Evolutionary conservation across 2,113 vertebrate genomes (phyloP).

Genomic region (Apaloderma vittatum): DNA sequence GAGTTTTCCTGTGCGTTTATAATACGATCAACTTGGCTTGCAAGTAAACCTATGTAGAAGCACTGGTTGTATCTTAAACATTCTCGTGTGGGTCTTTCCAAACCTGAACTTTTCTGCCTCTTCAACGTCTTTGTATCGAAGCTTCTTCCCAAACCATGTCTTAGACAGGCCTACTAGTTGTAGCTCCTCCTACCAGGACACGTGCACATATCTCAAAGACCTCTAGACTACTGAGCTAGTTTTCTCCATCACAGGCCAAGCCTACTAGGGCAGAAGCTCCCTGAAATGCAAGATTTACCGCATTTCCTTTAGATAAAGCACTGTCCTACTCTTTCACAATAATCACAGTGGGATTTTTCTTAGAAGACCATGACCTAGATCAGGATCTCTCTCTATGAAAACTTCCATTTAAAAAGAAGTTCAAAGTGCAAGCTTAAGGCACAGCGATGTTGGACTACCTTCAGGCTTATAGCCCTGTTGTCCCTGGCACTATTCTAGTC

Average conservation of each 20-base stretch:
- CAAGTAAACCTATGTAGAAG: background rate
- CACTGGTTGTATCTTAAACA: background rate
- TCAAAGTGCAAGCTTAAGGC: background rate
- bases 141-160: background rate
- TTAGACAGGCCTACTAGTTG: background rate
- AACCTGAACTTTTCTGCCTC: background rate
- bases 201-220: background rate
- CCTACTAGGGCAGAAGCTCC: background rate
- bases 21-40: background rate
- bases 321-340: background rate
- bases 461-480: background rate
- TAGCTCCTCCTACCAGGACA: background rate
- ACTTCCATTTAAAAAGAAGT: background rate
- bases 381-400: background rate
- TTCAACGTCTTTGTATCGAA: background rate
- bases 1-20: background rate
- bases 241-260: background rate
- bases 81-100: background rate
- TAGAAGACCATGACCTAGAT: background rate
- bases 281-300: background rate
- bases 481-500: background rate
- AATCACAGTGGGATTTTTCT: background rate
- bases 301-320: background rate
- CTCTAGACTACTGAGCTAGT: background rate
- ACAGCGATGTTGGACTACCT: background rate